Base-by-base conservation (phyloP, 2,888 invertebrate genomes). In the Agriotes lineatus region DNA sequence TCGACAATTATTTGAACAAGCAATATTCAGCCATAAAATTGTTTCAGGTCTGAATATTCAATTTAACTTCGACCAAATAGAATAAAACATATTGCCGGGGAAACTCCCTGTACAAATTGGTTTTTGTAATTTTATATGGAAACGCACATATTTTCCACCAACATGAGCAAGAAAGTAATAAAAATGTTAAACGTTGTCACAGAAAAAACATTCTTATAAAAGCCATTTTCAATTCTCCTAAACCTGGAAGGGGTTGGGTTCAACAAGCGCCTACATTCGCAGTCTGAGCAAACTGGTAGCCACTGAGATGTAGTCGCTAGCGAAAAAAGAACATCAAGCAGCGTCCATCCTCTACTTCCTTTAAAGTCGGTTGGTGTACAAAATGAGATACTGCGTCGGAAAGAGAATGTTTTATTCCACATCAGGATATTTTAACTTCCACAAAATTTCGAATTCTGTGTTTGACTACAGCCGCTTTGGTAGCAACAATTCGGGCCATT, bases 221-320 rank as follows among this genome's bases (percentile, higher is more conserved):
- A 45, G 57, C 35, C 33, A 67, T 56, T 67, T 67, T 61, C 67
- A 61, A 67, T 67, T 67, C 67, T 62, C 62, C 57, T 67, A 57
- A 48, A 67, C 57, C 45, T 48, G 22, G 44, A 67, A 67, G 33
- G 61, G 67, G 67, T 57, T 57, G 67, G 62, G 44, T 52, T 62
- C 39, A 62, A 67, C 67, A 67, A 62, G 57, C 48, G 56, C 42
- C 58, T 62, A 62, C 50, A 67, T 67, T 48, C 33, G 35, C 48
- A 50, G 48, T 50, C 19, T 48, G 57, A 59, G 42, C 20, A 60
- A 58, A 60, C 22, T 57, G 37, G 62, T 62, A 62, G 56, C 67
- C 37, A 33, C 60, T 52, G 37, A 56, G 35, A 59, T 59, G 57
- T 58, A 59, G 44, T 59, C 44, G 30, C 16, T 42, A 12, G 42